Percentiles rank a stretch among this genome's conserved stretches.
phyloP scores from a whole-genome alignment of 2,113 vertebrate species.

The Ahaetulla prasina region DNA sequence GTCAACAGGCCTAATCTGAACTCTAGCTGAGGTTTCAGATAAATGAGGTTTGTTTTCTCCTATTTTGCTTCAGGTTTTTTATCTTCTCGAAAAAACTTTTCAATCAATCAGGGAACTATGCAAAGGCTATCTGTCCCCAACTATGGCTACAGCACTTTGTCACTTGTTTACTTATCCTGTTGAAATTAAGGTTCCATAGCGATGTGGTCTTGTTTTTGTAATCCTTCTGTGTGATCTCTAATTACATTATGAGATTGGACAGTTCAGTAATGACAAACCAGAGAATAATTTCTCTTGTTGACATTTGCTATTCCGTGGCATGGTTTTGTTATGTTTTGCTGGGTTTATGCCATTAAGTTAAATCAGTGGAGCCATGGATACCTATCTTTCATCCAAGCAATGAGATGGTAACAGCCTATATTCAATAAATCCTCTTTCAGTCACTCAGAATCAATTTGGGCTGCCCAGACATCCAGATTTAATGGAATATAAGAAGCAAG shows the following conservation, averaged over 20 bases:
- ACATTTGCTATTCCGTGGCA: conserved; percentile 45
- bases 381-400: conserved; percentile 5
- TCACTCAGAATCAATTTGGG: conserved; percentile 35
- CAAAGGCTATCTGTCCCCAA: conserved; percentile 17
- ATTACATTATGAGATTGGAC: neutral
- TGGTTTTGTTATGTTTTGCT: conserved; percentile 32
- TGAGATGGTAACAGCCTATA: conserved; percentile 17
- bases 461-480: conserved; percentile 30
- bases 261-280: conserved; percentile 25
- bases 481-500: conserved; percentile 43
- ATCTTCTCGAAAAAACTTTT: conserved; percentile 21
- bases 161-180: neutral
- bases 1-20: neutral
- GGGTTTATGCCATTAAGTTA: conserved; percentile 31
- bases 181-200: conserved; percentile 37
- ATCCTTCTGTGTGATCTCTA: conserved; percentile 15
- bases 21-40: neutral
- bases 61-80: neutral
- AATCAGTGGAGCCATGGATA: neutral
- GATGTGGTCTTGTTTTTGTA: conserved; percentile 23
- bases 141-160: neutral
- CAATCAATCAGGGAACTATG: conserved; percentile 1
- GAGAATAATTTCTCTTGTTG: conserved; percentile 41
- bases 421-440: conserved; percentile 55
- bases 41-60: neutral